Evolutionary conservation across 1,140 invertebrate species (phyloP), one percentile per base, ranked within the genome.

Genomic region (Doryteuthis pealeii): DNA sequence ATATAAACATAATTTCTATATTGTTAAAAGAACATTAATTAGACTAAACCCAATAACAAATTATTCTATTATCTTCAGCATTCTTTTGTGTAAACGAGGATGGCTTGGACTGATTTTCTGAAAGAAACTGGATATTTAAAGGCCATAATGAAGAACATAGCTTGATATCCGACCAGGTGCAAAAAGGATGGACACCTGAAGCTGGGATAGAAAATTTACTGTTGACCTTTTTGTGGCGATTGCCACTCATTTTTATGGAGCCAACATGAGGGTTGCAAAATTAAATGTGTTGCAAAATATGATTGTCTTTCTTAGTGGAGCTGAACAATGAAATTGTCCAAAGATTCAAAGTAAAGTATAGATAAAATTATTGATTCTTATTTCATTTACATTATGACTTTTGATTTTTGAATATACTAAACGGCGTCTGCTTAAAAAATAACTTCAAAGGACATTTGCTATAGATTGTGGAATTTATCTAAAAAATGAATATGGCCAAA

Each of bases 111-210:
- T 8, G 18, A 0, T n/a, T 18, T 22, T 62, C 18, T 5, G 6
- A 14, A 22, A 62, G 54, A 6, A 62, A 62, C 54, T 4, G 22
- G 26, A 18, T 62, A 62, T 62, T 0, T 14, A 14, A 6, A 14
- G 54, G 10, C 54, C 18, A 62, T 28, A 62, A 62, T 62, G 54
- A 62, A 2, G 54, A 6, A 62, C 18, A 22, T 28, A 62, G 26
- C 18, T n/a, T 62, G 54, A 5, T 62, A 62, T 62, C 26, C 54
- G 54, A 6, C n/a, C 54, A 22, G 2, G 54, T 22, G 54, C 5
- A n/a, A n/a, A 62, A 62, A 62, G 54, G 54, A n/a, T 62, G 54
- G 54, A 62, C 18, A 62, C 54, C 54, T n/a, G 54, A n/a, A 62
- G 6, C 18, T n/a, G 54, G 26, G 18, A 1, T 14, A 62, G 54